Evolutionary conservation across 30 jellyfish, hydroid and myxozoan genomes (phyloP), one percentile per base, ranked within the genome.

Genomic region (Hydractinia symbiolongicarpus): DNA sequence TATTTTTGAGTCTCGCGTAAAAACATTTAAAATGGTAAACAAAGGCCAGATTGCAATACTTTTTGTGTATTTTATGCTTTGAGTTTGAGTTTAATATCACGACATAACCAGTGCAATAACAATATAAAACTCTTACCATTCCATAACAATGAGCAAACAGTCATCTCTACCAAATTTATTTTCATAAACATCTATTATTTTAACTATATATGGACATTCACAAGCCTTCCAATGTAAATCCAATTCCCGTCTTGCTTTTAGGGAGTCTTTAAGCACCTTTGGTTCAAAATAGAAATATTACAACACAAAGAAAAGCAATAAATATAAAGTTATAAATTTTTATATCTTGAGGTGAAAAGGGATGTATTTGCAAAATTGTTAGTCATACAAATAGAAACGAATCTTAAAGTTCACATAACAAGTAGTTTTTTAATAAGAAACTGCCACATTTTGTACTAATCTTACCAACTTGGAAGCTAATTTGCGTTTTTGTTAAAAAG

Each of bases 221-320:
- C 95, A 91, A 9, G 98, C 98, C 69, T 87, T 91, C 98, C 98
- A 91, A 73, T 91, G 98, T 13, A 91, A 89, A 53, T 86, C 96
- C 51, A 91, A 68, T 71, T 91, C 98, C 30, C 98, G 77, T 52
- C 90, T 81, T 30, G 98, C 95, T 76, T 91, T 91, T 53, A 88
- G 20, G 3, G 96, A 74, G 56, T 85, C 84, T 72, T 86, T 86
- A 73, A 91, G 70, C 50, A 91, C 94, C 98, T 91, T 55, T 8
- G 69, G 44, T 30, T 30, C 2, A 30, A 55, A 51, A 30, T 30
- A 17, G 20, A 30, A 73, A 6, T 44, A 15, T 61, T 20, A 11
- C 17, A 77, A 8, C 19, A 51, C 44, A 30, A 9, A 58, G 69
- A 58, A 58, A 58, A 58, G 15, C 15, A 58, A 58, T 11, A 58